Conservation (phyloP, 2,888 invertebrate species). For the Noctua comes region DNA sequence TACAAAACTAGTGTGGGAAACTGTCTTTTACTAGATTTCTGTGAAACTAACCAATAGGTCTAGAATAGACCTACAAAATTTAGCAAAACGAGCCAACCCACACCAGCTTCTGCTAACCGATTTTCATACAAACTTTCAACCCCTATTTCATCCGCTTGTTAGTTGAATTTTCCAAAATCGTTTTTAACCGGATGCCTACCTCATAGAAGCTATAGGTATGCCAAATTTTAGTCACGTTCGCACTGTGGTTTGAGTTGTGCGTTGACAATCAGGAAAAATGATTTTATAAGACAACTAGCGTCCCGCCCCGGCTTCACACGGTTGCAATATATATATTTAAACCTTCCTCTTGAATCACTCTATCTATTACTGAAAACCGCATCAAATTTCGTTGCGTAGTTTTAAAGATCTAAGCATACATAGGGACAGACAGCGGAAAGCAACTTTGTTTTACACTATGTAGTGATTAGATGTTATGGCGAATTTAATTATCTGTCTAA, state of each 20-base stretch:
- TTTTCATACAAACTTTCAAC: background rate
- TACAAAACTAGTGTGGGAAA: slow-evolving; percentile 5
- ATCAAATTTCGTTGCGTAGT: no score
- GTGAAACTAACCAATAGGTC: background rate
- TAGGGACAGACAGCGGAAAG: no score
- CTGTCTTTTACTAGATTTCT: slow-evolving; percentile 25
- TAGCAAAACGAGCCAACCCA: background rate
- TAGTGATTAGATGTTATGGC: background rate
- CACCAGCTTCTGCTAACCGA: background rate
- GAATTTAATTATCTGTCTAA: background rate
- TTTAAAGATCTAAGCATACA: no score
- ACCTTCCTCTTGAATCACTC: no score
- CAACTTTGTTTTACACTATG: no score
- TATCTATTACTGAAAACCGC: no score
- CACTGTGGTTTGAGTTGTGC: no score
- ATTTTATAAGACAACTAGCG: no score
- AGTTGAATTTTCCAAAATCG: background rate
- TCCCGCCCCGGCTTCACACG: no score
- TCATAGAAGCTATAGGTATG: background rate
- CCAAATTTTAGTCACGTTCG: background rate
- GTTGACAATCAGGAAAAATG: background rate
- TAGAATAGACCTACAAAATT: background rate
- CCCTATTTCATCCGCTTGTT: background rate
- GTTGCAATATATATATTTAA: no score
- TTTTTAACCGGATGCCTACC: background rate